A percentile compares a stretch with the other conserved stretches of the same genome.
Conservation (phyloP, 2,113 vertebrate genomes). For the Irena cyanogastra region DNA sequence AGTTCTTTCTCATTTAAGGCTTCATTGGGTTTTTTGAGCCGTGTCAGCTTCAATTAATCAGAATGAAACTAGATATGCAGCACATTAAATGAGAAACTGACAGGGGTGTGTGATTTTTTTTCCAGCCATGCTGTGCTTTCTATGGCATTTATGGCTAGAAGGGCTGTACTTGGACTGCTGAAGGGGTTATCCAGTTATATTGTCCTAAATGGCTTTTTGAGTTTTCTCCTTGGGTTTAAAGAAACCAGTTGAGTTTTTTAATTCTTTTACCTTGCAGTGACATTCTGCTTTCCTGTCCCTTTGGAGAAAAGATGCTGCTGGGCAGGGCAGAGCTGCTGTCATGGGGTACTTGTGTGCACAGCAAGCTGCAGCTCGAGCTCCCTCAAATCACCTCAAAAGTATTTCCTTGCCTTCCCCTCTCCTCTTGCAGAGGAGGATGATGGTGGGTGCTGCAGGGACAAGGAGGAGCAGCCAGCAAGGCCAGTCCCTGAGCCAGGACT, state of each 20-base stretch:
- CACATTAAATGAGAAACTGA: neutral
- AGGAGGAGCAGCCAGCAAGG: neutral
- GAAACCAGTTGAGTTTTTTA: neutral
- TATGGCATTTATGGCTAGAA: neutral
- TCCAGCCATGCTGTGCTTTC: neutral
- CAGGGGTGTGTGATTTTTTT: neutral
- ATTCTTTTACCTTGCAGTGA: neutral
- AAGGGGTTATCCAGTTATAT: neutral
- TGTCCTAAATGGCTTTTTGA: neutral
- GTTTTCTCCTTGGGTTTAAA: neutral
- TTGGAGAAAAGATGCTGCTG: neutral
- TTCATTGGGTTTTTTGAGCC: conserved; percentile 11
- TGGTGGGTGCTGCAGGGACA: neutral
- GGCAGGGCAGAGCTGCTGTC: neutral
- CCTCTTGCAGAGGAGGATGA: neutral
- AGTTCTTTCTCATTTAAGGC: conserved; percentile 26
- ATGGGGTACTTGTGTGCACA: neutral
- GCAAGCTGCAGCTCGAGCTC: neutral
- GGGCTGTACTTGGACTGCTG: neutral
- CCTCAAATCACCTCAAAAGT: neutral
- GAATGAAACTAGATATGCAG: neutral
- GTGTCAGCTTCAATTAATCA: conserved; percentile 9
- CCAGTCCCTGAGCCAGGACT: neutral
- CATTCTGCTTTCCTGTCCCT: neutral
- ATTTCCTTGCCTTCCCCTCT: neutral